Conservation (phyloP, 2,888 invertebrate species). For the Eupithecia subumbrata region DNA sequence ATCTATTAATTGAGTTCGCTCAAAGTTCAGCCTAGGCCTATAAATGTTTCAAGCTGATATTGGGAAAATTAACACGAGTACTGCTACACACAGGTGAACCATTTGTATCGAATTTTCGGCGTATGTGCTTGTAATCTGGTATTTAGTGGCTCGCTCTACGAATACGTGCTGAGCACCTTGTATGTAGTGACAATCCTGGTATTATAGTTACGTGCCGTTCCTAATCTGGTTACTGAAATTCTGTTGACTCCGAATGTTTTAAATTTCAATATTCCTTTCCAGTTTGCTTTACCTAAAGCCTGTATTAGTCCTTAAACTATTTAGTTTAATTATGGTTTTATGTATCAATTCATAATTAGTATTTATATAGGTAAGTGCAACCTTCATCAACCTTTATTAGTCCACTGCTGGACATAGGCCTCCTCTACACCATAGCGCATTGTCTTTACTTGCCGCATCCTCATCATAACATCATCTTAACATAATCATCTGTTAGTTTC, state of each 20-base stretch:
- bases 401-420: no score
- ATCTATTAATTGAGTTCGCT: conserved; percentile 30
- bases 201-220: neutral
- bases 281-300: neutral
- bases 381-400: no score
- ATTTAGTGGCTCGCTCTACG: conserved; percentile 35
- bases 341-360: no score
- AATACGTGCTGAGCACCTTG: neutral
- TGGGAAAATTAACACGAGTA: conserved; percentile 64
- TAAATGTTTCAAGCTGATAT: conserved; percentile 44
- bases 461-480: no score
- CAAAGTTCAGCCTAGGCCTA: conserved; percentile 28
- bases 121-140: conserved; percentile 39
- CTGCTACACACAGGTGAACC: conserved; percentile 45
- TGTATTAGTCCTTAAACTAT: neutral
- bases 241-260: neutral
- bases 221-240: neutral
- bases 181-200: neutral
- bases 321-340: neutral
- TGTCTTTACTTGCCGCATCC: no score
- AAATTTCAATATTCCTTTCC: neutral
- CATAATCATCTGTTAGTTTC: neutral
- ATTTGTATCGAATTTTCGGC: conserved; percentile 17
- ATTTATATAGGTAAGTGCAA: neutral
- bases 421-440: no score